Evolutionary conservation across 2,113 vertebrate species (phyloP), one percentile per base, ranked within the genome.

Genomic region (Gnathonemus echidnorhynchus): DNA sequence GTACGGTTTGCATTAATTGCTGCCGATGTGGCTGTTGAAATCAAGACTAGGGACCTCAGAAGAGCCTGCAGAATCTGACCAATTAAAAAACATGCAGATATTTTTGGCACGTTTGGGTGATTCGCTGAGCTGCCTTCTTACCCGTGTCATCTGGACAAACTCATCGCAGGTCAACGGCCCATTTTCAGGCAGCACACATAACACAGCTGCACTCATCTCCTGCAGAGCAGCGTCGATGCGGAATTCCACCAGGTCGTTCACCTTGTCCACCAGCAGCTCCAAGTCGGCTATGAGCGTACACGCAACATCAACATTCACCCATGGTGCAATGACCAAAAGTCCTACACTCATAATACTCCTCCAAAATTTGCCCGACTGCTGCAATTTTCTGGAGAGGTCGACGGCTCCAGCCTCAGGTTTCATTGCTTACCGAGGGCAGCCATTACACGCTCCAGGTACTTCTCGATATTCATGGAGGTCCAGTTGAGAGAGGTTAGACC

Each of bases 381-480:
- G 5, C 1, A 19, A 77, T 77, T 77, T 77, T 15, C 31, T 39
- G 13, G 31, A 39, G 70, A 39, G 13, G 35, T 39, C 1, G 1
- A 39, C 31, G 2, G 70, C 70, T 17, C 11, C 70, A 7, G 31
- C 0, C 31, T 42, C 74, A 19, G 74, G 42, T 66, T 8, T 50
- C 49, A 15, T 52, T 91, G 92, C 95, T 95, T 94, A 99, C 98
- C 95, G 46, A 99, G 94, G 84, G 96, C 96, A 66, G 93, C 91
- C 91, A 96, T 95, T 85, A 97, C 94, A 0, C 66, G 91, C 90
- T 93, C 92, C 45, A 99, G 93, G 90, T 98, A 99, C 11, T 94
- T 95, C 83, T 97, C 96, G 89, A 97, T 97, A 93, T 97, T 98
- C 91, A 98, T 91, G 4, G 98, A 99, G 2, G 95, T 96, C 98